These are phyloP conservation scores for Ptilodon capucinus DNA, from an alignment of 2,888 invertebrate species.

Conservation along the genomic window DNA sequence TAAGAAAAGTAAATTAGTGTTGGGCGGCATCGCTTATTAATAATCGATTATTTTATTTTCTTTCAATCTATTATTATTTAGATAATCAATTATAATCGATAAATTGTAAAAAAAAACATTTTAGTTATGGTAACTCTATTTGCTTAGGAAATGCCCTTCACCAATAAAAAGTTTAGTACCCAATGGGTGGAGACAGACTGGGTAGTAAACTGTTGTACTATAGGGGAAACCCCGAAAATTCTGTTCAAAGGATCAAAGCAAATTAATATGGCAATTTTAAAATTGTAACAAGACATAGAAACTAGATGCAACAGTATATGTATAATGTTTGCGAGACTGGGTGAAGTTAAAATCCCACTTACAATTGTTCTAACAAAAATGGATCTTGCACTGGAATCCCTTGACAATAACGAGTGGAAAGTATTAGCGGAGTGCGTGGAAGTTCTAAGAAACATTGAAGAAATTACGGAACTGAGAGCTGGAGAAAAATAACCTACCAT, in stretches of 20 bases:
- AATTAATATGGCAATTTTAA: slow-evolving; percentile 14
- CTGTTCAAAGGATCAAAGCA: slow-evolving; percentile 3
- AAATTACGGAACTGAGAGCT: slow-evolving; percentile 2
- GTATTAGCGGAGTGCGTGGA: slow-evolving; percentile 6
- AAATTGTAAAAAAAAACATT: too few relatives aligned
- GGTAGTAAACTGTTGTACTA: too few relatives aligned
- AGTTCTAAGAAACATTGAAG: slow-evolving; percentile 8
- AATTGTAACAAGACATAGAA: slow-evolving; percentile 18
- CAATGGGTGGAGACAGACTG: too few relatives aligned
- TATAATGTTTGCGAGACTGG: slow-evolving; percentile 10
- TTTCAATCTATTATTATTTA: too few relatives aligned
- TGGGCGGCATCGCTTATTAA: too few relatives aligned
- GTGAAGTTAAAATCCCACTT: slow-evolving; percentile 12
- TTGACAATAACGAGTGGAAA: slow-evolving; percentile 7
- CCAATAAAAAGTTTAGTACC: too few relatives aligned
- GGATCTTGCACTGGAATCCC: slow-evolving; percentile 4
- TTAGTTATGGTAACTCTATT: too few relatives aligned
- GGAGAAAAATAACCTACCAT: slow-evolving; percentile 18
- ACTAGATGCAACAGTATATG: slow-evolving; percentile 7
- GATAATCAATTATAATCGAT: too few relatives aligned
- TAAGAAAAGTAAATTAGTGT: too few relatives aligned
- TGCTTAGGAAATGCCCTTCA: too few relatives aligned
- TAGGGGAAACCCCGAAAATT: too few relatives aligned
- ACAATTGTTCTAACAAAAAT: slow-evolving; percentile 10
- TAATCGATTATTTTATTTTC: too few relatives aligned